Percentiles rank a stretch among this genome's conserved stretches.
Evolutionary conservation across 2,113 vertebrate species (phyloP).

Genomic region (Gopherus evgoodei): DNA sequence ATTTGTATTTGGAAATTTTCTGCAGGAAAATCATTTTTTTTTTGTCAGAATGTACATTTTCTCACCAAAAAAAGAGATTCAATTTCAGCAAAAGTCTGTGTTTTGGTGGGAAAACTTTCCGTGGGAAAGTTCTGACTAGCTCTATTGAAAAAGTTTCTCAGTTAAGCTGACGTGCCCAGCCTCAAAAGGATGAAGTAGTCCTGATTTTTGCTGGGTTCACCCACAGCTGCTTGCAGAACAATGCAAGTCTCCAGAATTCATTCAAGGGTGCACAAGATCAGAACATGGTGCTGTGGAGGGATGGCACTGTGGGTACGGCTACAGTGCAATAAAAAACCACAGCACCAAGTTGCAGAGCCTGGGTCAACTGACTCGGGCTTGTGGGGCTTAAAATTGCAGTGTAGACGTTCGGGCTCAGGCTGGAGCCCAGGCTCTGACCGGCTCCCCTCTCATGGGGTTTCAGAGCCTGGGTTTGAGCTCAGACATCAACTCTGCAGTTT

Average conservation of each 20-base stretch:
- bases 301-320: too few species aligned
- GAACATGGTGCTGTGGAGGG: neutral
- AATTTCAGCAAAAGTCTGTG: rapidly evolving
- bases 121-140: neutral
- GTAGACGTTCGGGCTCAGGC: too few species aligned
- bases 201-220: neutral
- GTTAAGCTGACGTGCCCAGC: neutral
- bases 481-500: too few species aligned
- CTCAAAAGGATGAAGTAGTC: neutral
- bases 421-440: too few species aligned
- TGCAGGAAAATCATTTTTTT: neutral
- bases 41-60: neutral
- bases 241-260: neutral
- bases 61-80: neutral
- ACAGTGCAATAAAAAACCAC: too few species aligned
- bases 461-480: too few species aligned
- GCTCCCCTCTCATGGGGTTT: too few species aligned
- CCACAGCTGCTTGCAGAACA: neutral
- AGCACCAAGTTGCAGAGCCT: too few species aligned
- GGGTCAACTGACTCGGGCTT: too few species aligned
- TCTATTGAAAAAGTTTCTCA: neutral
- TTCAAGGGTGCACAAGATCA: neutral
- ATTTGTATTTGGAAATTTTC: neutral
- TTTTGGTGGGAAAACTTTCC: neutral
- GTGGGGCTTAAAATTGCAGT: too few species aligned